Percentiles rank a stretch among this genome's conserved stretches.
These are phyloP conservation scores for Diplodus puntazzo DNA, from an alignment of 2,797 vertebrate species.

Conservation along the genomic window DNA sequence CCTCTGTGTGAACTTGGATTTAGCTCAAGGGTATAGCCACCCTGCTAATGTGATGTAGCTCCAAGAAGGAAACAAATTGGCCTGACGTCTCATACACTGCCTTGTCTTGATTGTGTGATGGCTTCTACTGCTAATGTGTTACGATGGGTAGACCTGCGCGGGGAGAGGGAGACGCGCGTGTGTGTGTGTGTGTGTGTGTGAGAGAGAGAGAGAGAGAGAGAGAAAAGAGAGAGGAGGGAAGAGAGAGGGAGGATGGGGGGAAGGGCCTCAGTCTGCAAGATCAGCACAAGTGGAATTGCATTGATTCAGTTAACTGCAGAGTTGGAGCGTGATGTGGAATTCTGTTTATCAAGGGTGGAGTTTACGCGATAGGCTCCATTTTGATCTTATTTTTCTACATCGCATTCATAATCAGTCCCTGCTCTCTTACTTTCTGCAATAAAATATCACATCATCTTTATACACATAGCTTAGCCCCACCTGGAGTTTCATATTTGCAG, in stretches of 20 bases:
- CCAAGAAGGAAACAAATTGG: slow-evolving; percentile 84
- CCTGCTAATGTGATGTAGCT: slow-evolving; percentile 85
- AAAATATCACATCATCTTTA: slow-evolving; percentile 38
- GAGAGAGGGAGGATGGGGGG: slow-evolving; percentile 72
- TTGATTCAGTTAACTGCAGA: slow-evolving; percentile 88
- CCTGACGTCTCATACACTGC: slow-evolving; percentile 84
- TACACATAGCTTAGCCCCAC: slow-evolving; percentile 21
- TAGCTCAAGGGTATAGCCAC: slow-evolving; percentile 86
- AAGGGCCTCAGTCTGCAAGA: slow-evolving; percentile 85
- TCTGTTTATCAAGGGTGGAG: slow-evolving; percentile 85
- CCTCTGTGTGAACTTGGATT: slow-evolving; percentile 85
- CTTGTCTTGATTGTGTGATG: slow-evolving; percentile 86
- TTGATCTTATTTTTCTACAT: slow-evolving; percentile 76
- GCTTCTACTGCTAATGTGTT: slow-evolving; percentile 85
- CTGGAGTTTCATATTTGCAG: slow-evolving; percentile 31
- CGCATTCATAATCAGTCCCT: slow-evolving; percentile 68
- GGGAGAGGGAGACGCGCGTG: slow-evolving; percentile 68
- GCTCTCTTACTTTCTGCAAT: slow-evolving; percentile 51
- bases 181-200: slow-evolving; percentile 31
- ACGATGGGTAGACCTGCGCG: slow-evolving; percentile 81
- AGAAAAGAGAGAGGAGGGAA: slow-evolving; percentile 30
- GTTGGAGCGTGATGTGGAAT: slow-evolving; percentile 86
- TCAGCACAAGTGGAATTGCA: slow-evolving; percentile 89
- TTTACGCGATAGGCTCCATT: slow-evolving; percentile 80
- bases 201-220: slow-evolving; percentile 33